These are phyloP conservation scores for Salvator merianae DNA, from an alignment of 2,113 vertebrate genomes.

Conservation along the genomic window DNA sequence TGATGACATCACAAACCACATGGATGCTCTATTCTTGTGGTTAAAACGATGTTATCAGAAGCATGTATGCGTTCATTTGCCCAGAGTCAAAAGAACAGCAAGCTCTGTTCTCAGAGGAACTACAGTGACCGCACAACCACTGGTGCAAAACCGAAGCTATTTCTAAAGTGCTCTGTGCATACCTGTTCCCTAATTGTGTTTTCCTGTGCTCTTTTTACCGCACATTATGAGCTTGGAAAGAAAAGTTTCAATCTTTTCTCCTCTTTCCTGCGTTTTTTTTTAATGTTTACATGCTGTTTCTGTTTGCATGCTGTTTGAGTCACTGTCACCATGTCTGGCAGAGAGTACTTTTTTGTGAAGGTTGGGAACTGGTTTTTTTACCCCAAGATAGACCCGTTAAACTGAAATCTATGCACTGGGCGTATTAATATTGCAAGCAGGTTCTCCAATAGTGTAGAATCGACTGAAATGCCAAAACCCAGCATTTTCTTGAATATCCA, in stretches of 20 bases:
- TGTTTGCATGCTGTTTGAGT: no score
- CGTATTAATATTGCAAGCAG: no score
- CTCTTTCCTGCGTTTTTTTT: no score
- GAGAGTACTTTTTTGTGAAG: no score
- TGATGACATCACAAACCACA: conserved; percentile 45
- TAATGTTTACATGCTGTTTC: no score
- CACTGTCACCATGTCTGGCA: no score
- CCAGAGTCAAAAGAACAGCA: conserved; percentile 7
- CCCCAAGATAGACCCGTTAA: no score
- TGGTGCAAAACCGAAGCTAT: conserved; percentile 18
- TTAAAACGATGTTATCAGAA: conserved; percentile 14
- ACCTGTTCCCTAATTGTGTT: neutral
- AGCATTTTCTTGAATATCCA: no score
- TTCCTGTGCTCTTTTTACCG: conserved; percentile 20
- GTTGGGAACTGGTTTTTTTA: no score
- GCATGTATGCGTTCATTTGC: neutral
- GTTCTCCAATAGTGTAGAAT: no score
- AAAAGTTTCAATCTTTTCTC: neutral
- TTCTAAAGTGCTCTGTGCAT: conserved; percentile 29
- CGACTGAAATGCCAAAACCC: no score
- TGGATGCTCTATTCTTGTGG: conserved; percentile 40
- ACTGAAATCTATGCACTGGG: no score
- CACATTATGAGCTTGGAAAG: neutral
- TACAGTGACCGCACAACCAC: conserved; percentile 47
- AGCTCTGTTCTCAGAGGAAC: neutral